A percentile compares a stretch with the other conserved stretches of the same genome.
Evolutionary conservation across 2,888 invertebrate genomes (phyloP).

Genomic region (Drosophila siamana): DNA sequence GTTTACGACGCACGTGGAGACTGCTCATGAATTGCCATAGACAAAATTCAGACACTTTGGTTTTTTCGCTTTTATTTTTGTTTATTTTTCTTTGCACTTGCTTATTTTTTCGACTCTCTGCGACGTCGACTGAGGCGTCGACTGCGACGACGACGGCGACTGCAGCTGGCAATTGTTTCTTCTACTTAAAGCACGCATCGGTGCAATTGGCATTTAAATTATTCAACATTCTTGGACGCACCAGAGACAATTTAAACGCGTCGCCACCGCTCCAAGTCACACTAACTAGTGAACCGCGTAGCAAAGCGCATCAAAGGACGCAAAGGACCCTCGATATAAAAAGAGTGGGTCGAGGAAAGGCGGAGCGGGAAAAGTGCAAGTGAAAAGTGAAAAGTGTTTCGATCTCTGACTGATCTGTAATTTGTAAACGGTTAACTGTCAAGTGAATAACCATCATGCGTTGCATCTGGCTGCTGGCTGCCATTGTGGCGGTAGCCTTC

Average conservation of each 20-base stretch:
- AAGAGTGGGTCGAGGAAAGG: slow-evolving; percentile 2
- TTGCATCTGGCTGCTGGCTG: slow-evolving; percentile 58
- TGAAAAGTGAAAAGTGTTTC: slow-evolving; percentile 2
- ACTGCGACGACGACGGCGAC: slow-evolving; percentile 16
- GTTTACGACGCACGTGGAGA: slow-evolving; percentile 46
- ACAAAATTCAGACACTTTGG: slow-evolving; percentile 28
- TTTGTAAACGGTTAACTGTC: not conserved
- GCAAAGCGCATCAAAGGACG: slow-evolving; percentile 31
- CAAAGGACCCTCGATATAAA: not conserved
- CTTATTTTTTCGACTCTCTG: not conserved
- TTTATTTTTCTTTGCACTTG: not conserved
- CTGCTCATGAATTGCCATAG: slow-evolving; percentile 33
- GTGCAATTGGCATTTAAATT: slow-evolving; percentile 64
- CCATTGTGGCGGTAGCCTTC: slow-evolving; percentile 16
- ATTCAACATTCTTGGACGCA: slow-evolving; percentile 65
- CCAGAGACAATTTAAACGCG: slow-evolving; percentile 56
- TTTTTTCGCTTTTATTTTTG: slow-evolving; percentile 8
- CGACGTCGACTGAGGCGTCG: not conserved
- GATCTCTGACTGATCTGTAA: not conserved
- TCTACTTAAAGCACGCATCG: slow-evolving; percentile 64
- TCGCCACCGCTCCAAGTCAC: slow-evolving; percentile 35
- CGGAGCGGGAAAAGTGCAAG: slow-evolving; percentile 25
- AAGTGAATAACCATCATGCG: slow-evolving; percentile 37
- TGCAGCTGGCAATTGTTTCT: slow-evolving; percentile 21
- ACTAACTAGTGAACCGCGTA: slow-evolving; percentile 32